These are phyloP conservation scores for Sicus ferrugineus DNA, from an alignment of 2,888 invertebrate species.

Conservation along the genomic window DNA sequence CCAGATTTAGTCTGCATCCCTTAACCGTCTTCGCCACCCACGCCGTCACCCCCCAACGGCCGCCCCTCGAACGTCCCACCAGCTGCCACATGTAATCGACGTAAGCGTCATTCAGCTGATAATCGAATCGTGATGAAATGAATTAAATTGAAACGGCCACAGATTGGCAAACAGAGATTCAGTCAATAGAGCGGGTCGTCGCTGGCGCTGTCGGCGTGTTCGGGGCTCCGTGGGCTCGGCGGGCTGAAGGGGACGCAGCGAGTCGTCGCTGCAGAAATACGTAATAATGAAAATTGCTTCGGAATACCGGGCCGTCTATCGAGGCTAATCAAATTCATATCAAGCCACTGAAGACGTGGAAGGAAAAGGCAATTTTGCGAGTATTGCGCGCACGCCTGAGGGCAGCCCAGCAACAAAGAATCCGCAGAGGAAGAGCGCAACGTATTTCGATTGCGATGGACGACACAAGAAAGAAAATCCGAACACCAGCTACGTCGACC, in stretches of 20 bases:
- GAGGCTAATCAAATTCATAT: constrained; percentile 36
- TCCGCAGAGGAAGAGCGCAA: neutral
- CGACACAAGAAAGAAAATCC: neutral
- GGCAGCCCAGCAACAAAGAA: neutral
- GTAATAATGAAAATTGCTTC: constrained; percentile 35
- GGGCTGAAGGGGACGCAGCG: neutral
- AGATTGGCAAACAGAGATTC: constrained; percentile 24
- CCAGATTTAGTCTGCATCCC: too few relatives aligned
- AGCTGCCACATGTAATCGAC: constrained; percentile 39
- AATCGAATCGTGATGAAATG: constrained; percentile 39
- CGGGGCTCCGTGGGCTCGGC: neutral
- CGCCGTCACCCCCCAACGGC: neutral
- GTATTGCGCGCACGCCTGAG: neutral
- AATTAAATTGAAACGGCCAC: constrained; percentile 36
- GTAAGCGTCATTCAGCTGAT: constrained; percentile 40
- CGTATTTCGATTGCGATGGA: neutral
- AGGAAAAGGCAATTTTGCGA: constrained; percentile 28
- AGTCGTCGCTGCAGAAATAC: neutral
- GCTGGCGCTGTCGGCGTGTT: neutral
- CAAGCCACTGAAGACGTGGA: constrained; percentile 39
- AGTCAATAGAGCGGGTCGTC: constrained; percentile 10
- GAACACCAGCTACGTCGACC: neutral
- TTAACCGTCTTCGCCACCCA: neutral
- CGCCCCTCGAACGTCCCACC: neutral
- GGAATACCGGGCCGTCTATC: constrained; percentile 16